Base-by-base conservation (phyloP, 2,888 invertebrate species). In the Muscina levida region DNA sequence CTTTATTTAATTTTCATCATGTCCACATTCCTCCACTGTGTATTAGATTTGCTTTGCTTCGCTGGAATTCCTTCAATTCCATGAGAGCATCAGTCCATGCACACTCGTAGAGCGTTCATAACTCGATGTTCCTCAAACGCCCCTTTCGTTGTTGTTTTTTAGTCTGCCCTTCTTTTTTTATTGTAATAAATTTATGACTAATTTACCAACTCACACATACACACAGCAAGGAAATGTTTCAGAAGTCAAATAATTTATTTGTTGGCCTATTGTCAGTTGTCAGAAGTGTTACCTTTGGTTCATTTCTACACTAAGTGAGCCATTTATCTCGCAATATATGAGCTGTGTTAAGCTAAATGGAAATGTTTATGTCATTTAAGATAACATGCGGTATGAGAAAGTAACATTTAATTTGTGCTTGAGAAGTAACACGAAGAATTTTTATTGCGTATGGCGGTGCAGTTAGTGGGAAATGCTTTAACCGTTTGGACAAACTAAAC, bases 301-400 rank as follows among this genome's bases (percentile, higher is more conserved):
- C 80, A 71, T 46, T 39, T 71, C 31, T 46, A 75, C 15, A 15
- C 17, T 15, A 74, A 72, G 37, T 72, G 46, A 67, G 71, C 67
- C 77, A 81, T 81, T 81, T 81, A 77, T 77, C 68, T 51, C 71
- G 53, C 51, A 81, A 72, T 81, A 77, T 77, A 81, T 81, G 81
- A 81, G 77, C 71, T 77, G 77, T 81, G 81, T 74, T 81, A 77
- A 81, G 62, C 71, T 74, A 81, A 81, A 81, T 81, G 67, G 67
- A 81, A 77, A 81, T 81, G 77, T 81, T 81, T 81, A 74, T 81
- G 74, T 80, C 77, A 66, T 77, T 70, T 66, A 73, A 70, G 80
- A 77, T 77, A 81, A 77, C 17, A 74, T 22, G 8, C n/a, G 11
- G 10, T 5, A 51, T 10, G 11, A 17, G 19, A 10, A 8, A 13